Evolutionary conservation across 2,888 invertebrate genomes (phyloP).

Genomic region (Zonitis immaculata): DNA sequence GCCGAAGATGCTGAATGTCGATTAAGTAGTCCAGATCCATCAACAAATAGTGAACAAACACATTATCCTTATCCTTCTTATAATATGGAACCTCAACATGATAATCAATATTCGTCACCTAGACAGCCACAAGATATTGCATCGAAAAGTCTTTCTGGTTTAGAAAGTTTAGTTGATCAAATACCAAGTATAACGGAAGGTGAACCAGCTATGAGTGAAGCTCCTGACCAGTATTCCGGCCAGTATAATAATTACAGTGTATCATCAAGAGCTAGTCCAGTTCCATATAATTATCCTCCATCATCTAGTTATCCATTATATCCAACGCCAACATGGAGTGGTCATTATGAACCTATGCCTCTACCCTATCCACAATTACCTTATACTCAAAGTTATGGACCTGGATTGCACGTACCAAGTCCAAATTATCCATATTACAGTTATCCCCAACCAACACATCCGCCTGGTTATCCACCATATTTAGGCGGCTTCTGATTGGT

Average conservation of each 20-base stretch:
- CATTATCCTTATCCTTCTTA: conserved; percentile 45
- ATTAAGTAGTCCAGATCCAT: conserved; percentile 51
- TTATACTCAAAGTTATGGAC: conserved; percentile 48
- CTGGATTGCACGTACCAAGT: conserved; percentile 63
- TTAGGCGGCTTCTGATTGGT: conserved; percentile 50
- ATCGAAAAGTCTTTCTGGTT: conserved; percentile 79
- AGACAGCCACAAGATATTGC: conserved; percentile 66
- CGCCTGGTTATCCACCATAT: conserved; percentile 48
- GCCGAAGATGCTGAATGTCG: conserved; percentile 54
- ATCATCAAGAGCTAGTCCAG: conserved; percentile 46
- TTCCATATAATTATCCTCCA: conserved; percentile 43
- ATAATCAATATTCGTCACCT: conserved; percentile 48
- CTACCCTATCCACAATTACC: conserved; percentile 47
- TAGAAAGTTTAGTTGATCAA: conserved; percentile 87
- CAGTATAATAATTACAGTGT: conserved; percentile 51
- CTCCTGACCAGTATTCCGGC: conserved; percentile 44
- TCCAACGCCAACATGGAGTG: conserved; percentile 47
- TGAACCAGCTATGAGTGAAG: conserved; percentile 46
- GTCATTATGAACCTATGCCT: conserved; percentile 49
- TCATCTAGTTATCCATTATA: conserved; percentile 45
- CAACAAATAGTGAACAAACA: conserved; percentile 43
- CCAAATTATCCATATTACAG: conserved; percentile 63
- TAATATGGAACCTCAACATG: conserved; percentile 44
- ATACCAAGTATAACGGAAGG: conserved; percentile 83
- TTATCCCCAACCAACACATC: conserved; percentile 47